These are phyloP conservation scores for Acronicta leporina DNA, from an alignment of 2,888 invertebrate genomes.

Conservation along the genomic window DNA sequence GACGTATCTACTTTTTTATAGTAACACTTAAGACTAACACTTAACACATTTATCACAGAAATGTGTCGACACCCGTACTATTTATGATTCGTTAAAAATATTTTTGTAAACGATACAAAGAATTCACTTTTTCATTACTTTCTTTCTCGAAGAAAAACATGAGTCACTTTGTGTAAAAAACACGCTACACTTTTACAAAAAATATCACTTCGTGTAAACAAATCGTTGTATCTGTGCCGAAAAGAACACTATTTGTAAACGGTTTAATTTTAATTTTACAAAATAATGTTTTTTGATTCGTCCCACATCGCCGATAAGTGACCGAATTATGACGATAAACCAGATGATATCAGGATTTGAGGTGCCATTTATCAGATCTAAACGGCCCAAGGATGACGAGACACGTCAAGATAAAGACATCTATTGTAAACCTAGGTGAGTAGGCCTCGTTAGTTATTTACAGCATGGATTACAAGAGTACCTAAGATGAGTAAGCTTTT, in stretches of 20 bases:
- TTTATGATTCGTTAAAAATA: constrained; percentile 17
- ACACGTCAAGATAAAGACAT: constrained; percentile 50
- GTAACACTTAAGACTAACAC: constrained; percentile 36
- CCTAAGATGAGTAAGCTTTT: no score
- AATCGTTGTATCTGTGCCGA: background rate
- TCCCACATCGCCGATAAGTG: constrained; percentile 30
- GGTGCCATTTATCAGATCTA: constrained; percentile 32
- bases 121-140: constrained; percentile 3
- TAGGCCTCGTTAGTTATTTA: constrained; percentile 25
- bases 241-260: background rate
- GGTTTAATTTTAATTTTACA: background rate
- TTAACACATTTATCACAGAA: constrained; percentile 32
- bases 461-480: background rate
- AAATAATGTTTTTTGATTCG: constrained; percentile 5
- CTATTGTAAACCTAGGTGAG: constrained; percentile 9
- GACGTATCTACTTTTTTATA: constrained; percentile 26
- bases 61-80: constrained; percentile 26
- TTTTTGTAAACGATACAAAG: constrained; percentile 2
- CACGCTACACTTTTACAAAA: background rate
- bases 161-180: constrained; percentile 1
- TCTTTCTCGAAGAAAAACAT: constrained; percentile 5
- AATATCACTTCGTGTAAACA: constrained; percentile 1
- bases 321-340: constrained; percentile 43
- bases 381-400: constrained; percentile 50
- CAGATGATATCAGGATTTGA: constrained; percentile 47